Evolutionary conservation across 2,888 invertebrate species (phyloP).

Genomic region (Lycaena phlaeas): DNA sequence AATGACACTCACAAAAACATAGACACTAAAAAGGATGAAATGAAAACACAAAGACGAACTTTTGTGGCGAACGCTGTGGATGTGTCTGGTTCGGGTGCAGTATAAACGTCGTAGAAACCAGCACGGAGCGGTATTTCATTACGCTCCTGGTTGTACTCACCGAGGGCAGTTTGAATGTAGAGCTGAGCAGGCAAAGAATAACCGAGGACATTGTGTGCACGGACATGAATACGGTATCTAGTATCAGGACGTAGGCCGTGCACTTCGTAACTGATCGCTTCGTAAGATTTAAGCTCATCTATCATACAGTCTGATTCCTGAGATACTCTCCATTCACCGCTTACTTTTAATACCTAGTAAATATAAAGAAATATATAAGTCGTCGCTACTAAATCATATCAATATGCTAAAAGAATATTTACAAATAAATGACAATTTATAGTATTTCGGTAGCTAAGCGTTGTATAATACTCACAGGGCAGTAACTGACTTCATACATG

Average conservation of each 20-base stretch:
- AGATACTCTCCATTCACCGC: constrained; percentile 76
- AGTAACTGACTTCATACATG: constrained; percentile 84
- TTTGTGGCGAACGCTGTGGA: constrained; percentile 40
- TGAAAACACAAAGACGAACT: constrained; percentile 40
- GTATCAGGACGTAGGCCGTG: constrained; percentile 82
- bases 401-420: background rate
- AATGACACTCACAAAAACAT: constrained; percentile 45
- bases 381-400: background rate
- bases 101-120: constrained; percentile 67
- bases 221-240: constrained; percentile 86
- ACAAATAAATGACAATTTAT: background rate
- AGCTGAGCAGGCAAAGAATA: constrained; percentile 84
- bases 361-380: background rate
- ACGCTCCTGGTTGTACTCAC: constrained; percentile 78
- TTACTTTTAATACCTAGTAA: constrained; percentile 76
- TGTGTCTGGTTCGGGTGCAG: constrained; percentile 44
- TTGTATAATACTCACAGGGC: constrained; percentile 74
- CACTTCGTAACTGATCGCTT: constrained; percentile 78
- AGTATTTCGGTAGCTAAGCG: background rate
- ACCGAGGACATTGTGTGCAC: constrained; percentile 90
- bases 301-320: constrained; percentile 71
- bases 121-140: constrained; percentile 58
- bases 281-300: constrained; percentile 74
- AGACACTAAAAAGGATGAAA: constrained; percentile 40
- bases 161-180: constrained; percentile 88